Evolutionary conservation across 2,113 vertebrate species (phyloP).

Genomic region (Rhynchomys soricoides): DNA sequence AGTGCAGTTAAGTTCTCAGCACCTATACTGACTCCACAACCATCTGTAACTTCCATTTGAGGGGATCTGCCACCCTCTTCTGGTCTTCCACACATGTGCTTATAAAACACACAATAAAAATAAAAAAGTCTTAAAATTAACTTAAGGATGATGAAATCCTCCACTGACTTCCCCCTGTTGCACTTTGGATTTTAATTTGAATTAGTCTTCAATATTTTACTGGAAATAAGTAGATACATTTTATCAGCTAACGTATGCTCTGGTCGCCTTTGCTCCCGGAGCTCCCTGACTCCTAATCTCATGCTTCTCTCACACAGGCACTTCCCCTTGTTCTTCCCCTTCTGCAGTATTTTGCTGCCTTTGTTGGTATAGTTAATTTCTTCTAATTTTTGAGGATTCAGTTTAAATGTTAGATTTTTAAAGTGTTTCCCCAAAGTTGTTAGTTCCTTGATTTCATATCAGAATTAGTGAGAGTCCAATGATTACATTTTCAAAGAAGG

Average conservation of each 20-base stretch:
- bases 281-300: background rate
- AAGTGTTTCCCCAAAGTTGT: background rate
- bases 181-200: constrained; percentile 11
- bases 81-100: background rate
- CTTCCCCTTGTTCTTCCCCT: background rate
- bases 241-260: background rate
- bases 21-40: background rate
- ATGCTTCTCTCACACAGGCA: too few relatives aligned
- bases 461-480: background rate
- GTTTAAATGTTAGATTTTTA: background rate
- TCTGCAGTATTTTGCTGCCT: background rate
- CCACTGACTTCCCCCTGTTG: background rate
- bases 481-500: constrained; percentile 40
- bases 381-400: background rate
- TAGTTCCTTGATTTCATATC: background rate
- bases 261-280: background rate
- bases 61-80: background rate
- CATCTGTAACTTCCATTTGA: background rate
- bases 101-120: background rate
- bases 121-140: background rate
- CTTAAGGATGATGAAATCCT: background rate
- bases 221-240: background rate
- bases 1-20: background rate
- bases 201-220: constrained; percentile 5
- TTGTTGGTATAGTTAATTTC: background rate